A percentile compares a stretch with the other conserved stretches of the same genome.
Evolutionary conservation across 1,140 invertebrate species (phyloP).

Genomic region (Acromyrmex charruanus): DNA sequence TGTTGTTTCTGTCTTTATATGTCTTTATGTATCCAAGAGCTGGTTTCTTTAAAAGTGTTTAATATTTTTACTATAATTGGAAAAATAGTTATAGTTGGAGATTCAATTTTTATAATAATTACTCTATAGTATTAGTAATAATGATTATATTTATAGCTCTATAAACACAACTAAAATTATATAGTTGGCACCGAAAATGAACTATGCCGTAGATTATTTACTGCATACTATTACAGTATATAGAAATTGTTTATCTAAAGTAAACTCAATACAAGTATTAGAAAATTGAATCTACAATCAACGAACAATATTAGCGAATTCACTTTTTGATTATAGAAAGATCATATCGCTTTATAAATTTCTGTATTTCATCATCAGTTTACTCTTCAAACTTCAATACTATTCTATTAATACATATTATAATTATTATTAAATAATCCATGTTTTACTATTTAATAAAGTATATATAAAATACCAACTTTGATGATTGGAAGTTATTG

Average conservation of each 20-base stretch:
- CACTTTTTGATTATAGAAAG: no score
- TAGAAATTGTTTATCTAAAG: neutral
- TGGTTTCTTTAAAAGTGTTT: no score
- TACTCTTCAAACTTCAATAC: neutral
- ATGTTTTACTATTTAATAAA: slow-evolving; percentile 26
- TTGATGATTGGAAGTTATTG: slow-evolving; percentile 8
- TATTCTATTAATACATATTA: neutral
- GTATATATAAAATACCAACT: slow-evolving; percentile 25
- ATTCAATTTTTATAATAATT: no score
- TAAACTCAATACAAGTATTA: slow-evolving; percentile 2
- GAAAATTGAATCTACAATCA: neutral
- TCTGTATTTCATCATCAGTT: neutral
- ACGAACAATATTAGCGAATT: neutral
- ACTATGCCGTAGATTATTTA: no score
- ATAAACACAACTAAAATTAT: no score
- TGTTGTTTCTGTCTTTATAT: no score
- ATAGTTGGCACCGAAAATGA: no score
- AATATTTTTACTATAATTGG: no score
- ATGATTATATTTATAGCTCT: no score
- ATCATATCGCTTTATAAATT: neutral
- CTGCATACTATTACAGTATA: neutral
- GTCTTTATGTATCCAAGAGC: no score
- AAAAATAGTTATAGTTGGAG: no score
- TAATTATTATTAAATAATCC: slow-evolving; percentile 4
- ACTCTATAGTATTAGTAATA: no score